Percentiles rank a stretch among this genome's conserved stretches.
These are phyloP conservation scores for Spinibarbus caldwelli DNA, from an alignment of 2,797 vertebrate genomes.

Conservation along the genomic window DNA sequence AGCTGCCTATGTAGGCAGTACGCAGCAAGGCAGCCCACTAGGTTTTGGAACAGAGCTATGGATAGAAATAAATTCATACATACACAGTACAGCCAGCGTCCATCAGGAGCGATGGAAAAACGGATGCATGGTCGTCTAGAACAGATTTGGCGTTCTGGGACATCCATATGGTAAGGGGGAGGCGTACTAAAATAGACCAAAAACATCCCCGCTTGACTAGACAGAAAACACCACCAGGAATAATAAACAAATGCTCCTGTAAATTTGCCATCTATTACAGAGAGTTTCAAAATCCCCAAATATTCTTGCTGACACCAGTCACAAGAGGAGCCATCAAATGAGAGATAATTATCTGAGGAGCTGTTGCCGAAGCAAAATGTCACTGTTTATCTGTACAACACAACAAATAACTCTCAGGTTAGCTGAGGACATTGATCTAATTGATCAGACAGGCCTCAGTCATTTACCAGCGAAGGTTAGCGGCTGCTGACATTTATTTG, in stretches of 20 bases:
- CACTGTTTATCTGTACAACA: conserved; percentile 59
- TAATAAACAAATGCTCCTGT: conserved; percentile 27
- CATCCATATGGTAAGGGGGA: conserved; percentile 36
- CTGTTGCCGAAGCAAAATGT: conserved; percentile 66
- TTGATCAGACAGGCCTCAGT: conserved; percentile 69
- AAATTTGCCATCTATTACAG: conserved; percentile 41
- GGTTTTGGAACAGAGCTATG: background rate
- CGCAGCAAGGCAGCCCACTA: background rate
- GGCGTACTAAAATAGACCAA: conserved; percentile 14
- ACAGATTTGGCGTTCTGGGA: conserved; percentile 20
- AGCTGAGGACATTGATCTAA: conserved; percentile 59
- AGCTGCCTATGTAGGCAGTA: background rate
- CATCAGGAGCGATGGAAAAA: background rate
- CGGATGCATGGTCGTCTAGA: background rate
- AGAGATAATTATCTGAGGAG: conserved; percentile 52
- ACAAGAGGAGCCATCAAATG: conserved; percentile 26
- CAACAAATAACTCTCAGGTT: conserved; percentile 69
- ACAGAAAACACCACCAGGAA: conserved; percentile 19
- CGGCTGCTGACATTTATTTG: conserved; percentile 72
- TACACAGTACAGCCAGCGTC: background rate
- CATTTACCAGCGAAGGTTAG: conserved; percentile 67
- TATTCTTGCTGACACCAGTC: conserved; percentile 12
- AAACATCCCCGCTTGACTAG: too few species aligned
- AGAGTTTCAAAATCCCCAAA: conserved; percentile 6
- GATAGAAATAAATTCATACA: background rate